A percentile compares a stretch with the other conserved stretches of the same genome.
Conservation (phyloP, 2,888 invertebrate species). For the Molanna angustata region DNA sequence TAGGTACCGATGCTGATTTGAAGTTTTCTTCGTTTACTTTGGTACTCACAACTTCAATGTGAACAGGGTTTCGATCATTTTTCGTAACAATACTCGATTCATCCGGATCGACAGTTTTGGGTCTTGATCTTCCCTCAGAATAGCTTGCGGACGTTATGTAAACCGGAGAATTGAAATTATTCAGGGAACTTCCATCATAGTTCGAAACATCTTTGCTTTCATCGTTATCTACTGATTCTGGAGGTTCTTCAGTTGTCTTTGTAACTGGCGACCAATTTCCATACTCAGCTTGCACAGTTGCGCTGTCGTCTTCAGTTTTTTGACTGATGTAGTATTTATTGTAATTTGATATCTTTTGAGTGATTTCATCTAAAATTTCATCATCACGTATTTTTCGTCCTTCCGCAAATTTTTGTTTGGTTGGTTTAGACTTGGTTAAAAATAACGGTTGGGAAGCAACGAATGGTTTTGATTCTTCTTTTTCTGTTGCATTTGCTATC, state of each 20-base stretch:
- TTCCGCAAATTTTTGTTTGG: constrained; percentile 39
- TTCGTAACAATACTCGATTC: constrained; percentile 53
- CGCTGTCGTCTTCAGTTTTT: constrained; percentile 44
- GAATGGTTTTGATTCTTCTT: constrained; percentile 47
- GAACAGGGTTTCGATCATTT: constrained; percentile 57
- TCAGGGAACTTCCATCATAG: constrained; percentile 46
- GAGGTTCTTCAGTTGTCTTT: constrained; percentile 42
- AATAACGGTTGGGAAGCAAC: constrained; percentile 28
- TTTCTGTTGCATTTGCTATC: constrained; percentile 37
- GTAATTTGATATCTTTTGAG: constrained; percentile 48
- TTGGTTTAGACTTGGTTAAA: background rate
- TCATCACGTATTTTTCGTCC: constrained; percentile 48
- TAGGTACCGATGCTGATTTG: constrained; percentile 53
- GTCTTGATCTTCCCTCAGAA: constrained; percentile 47
- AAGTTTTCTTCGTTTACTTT: constrained; percentile 51
- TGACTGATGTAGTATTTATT: constrained; percentile 49
- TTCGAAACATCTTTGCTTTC: constrained; percentile 41
- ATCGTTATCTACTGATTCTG: constrained; percentile 47
- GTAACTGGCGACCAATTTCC: constrained; percentile 54
- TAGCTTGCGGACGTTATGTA: constrained; percentile 52
- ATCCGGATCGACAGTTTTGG: constrained; percentile 47
- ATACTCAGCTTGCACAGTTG: constrained; percentile 48
- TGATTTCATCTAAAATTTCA: constrained; percentile 31
- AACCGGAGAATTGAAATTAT: constrained; percentile 40
- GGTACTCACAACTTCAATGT: constrained; percentile 51